Conservation (phyloP, 2,113 vertebrate species). For the Diphyllodes magnificus region DNA sequence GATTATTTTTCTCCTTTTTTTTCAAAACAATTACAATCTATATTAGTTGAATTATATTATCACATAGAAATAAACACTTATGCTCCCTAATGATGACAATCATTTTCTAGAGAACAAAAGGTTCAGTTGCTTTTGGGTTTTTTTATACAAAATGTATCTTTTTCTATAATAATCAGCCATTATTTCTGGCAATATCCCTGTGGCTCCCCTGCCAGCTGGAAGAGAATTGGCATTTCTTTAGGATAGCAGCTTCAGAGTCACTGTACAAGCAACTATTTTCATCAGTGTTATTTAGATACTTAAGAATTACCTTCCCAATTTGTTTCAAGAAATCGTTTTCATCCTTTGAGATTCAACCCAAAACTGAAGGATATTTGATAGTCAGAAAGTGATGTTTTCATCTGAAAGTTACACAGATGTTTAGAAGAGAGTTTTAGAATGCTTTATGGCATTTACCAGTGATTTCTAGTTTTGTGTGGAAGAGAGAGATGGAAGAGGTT, state of each 20-base stretch:
- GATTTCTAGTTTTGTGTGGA: neutral
- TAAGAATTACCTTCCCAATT: neutral
- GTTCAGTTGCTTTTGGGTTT: neutral
- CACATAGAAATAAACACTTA: slow-evolving; percentile 6
- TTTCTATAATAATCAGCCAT: slow-evolving; percentile 50
- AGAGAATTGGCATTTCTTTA: slow-evolving; percentile 23
- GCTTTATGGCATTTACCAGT: neutral
- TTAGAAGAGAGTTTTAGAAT: neutral
- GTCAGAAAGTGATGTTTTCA: neutral
- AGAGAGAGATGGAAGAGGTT: neutral
- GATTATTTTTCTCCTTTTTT: slow-evolving; percentile 39
- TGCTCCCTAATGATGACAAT: slow-evolving; percentile 11
- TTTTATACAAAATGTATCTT: neutral
- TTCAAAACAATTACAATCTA: slow-evolving; percentile 21
- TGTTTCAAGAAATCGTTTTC: neutral
- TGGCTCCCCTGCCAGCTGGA: slow-evolving; percentile 1
- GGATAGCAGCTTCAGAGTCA: neutral
- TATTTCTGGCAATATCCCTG: slow-evolving; percentile 32
- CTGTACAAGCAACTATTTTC: neutral
- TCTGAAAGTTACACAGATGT: neutral
- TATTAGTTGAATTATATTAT: slow-evolving; percentile 43
- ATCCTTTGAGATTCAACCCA: neutral
- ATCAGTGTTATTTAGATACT: neutral
- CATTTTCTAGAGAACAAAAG: slow-evolving; percentile 42
- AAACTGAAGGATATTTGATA: neutral